Conservation (phyloP, 37 sponge, comb jelly and placozoan genomes). For the Hormiphora californensis region DNA sequence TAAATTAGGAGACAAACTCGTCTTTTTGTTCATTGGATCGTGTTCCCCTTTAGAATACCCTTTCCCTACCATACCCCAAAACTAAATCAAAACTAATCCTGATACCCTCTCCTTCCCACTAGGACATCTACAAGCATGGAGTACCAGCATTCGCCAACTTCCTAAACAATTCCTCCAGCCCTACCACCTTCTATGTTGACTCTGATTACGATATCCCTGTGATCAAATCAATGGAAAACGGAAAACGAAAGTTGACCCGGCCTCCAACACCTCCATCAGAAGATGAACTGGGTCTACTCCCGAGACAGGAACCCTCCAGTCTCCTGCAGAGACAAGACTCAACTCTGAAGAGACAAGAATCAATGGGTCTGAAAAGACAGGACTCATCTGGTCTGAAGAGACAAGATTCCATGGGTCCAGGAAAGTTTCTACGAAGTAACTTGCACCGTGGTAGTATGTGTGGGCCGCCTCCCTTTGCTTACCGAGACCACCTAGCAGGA, state of each 20-base stretch:
- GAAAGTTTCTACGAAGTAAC: too few species aligned
- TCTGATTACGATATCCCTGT: neutral
- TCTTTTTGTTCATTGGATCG: too few species aligned
- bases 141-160: neutral
- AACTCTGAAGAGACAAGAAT: too few species aligned
- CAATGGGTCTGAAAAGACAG: too few species aligned
- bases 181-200: neutral
- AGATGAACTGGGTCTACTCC: neutral
- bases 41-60: too few species aligned
- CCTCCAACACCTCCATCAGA: neutral
- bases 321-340: too few species aligned
- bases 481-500: neutral
- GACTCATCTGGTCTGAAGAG: too few species aligned
- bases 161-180: neutral
- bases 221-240: too few species aligned
- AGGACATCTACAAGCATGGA: slow-evolving; percentile 52
- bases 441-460: slow-evolving; percentile 41
- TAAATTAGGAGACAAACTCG: too few species aligned
- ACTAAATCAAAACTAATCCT: too few species aligned
- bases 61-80: too few species aligned
- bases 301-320: neutral
- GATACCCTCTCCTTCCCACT: neutral
- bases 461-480: slow-evolving; percentile 22
- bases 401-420: too few species aligned
- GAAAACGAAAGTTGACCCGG: slow-evolving; percentile 16